These are phyloP conservation scores for Bugulina stolonifera DNA, from an alignment of 2,888 invertebrate species.

Conservation along the genomic window DNA sequence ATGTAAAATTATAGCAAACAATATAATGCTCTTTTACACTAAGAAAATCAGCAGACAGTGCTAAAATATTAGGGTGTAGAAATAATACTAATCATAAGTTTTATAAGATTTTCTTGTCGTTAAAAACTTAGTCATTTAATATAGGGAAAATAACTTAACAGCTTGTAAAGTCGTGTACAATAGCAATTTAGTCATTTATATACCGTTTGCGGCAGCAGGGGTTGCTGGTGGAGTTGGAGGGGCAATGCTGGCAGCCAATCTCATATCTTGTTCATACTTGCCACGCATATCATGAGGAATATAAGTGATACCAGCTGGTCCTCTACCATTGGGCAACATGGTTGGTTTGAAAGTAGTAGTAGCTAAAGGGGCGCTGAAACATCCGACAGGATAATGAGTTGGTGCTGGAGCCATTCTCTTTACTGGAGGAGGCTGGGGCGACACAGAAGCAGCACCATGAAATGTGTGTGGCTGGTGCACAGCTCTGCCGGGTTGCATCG, in stretches of 20 bases:
- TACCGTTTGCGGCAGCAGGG: background rate
- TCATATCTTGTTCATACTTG: background rate
- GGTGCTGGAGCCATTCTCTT: conserved; percentile 2
- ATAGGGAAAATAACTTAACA: background rate
- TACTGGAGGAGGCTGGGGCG: conserved; percentile 13
- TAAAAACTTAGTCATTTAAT: background rate
- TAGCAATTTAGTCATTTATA: background rate
- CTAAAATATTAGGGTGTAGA: background rate
- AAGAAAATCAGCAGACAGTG: background rate
- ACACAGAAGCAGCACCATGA: background rate
- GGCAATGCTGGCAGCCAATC: conserved; percentile 13
- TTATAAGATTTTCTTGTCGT: background rate
- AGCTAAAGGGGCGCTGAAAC: conserved; percentile 19
- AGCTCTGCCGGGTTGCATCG: background rate
- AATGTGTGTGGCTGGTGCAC: background rate
- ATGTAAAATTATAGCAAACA: too few relatives aligned
- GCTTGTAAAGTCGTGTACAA: background rate
- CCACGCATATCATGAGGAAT: background rate
- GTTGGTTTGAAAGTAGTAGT: background rate
- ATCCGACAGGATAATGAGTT: background rate
- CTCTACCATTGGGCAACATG: background rate
- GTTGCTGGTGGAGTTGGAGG: conserved; percentile 17
- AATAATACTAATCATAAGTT: background rate
- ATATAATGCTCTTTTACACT: too few relatives aligned
- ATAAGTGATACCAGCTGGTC: background rate